phyloP scores from a whole-genome alignment of 2,113 vertebrate genomes.

The Tiliqua scincoides region DNA sequence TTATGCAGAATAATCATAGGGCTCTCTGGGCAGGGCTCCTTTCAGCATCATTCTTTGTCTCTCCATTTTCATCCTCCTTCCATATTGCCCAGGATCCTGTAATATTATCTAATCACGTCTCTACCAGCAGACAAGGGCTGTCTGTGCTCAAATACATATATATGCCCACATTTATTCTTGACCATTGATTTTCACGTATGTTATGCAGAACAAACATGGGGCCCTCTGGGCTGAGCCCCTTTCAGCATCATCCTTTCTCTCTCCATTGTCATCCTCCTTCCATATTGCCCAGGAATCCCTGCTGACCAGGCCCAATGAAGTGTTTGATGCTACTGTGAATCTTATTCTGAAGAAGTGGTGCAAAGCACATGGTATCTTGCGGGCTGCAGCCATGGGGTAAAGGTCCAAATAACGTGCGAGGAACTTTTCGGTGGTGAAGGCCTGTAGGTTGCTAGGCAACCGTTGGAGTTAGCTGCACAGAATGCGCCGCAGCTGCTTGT shows the following conservation, averaged over 20 bases:
- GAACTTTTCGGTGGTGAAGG: background rate
- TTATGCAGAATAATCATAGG: background rate
- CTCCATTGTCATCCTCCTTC: background rate
- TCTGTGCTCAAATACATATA: too few species aligned
- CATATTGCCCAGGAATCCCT: background rate
- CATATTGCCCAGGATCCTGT: background rate
- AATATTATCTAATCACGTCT: too few species aligned
- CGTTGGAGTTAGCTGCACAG: background rate
- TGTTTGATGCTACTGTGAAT: background rate
- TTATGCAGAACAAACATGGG: background rate
- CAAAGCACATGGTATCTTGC: background rate
- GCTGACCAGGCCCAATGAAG: background rate
- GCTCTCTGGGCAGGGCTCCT: background rate
- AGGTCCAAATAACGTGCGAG: background rate
- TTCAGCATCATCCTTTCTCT: background rate
- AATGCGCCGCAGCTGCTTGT: background rate
- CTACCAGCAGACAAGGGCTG: background rate
- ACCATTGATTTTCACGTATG: background rate
- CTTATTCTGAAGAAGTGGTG: background rate
- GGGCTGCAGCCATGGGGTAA: background rate
- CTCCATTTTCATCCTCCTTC: background rate
- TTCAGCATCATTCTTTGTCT: background rate
- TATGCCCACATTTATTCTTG: background rate
- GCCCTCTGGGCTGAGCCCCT: background rate
- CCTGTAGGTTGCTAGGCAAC: background rate